Conservation (phyloP, 1,140 invertebrate genomes). For the Diorhabda sublineata region DNA sequence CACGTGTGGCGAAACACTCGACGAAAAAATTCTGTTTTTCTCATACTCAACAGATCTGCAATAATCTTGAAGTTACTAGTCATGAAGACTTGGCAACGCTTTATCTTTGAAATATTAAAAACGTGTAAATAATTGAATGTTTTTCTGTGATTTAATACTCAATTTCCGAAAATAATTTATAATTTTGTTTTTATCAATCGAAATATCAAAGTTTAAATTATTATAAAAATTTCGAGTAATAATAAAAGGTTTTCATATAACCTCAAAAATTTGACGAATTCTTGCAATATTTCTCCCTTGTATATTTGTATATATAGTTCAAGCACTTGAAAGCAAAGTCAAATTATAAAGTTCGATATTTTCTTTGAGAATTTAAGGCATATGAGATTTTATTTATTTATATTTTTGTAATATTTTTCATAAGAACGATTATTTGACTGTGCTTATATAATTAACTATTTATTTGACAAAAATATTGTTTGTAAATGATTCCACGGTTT, state of each 20-base stretch:
- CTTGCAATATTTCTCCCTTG: background rate
- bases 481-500: slow-evolving; percentile 41
- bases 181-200: too few species aligned
- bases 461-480: slow-evolving; percentile 31
- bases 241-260: background rate
- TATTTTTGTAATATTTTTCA: slow-evolving; percentile 28
- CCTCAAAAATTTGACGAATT: background rate
- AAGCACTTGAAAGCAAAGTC: slow-evolving; percentile 18
- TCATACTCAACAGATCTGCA: too few species aligned
- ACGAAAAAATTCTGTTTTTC: too few species aligned
- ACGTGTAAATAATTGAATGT: too few species aligned
- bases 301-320: slow-evolving; percentile 8
- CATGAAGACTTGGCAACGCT: too few species aligned
- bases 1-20: too few species aligned
- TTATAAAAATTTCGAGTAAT: background rate
- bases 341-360: background rate
- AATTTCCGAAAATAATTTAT: too few species aligned
- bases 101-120: too few species aligned
- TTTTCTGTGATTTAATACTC: too few species aligned
- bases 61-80: too few species aligned
- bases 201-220: background rate
- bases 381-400: slow-evolving; percentile 30
- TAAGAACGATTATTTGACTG: slow-evolving; percentile 25
- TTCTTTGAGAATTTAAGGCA: slow-evolving; percentile 10
- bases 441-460: slow-evolving; percentile 25